Conservation (phyloP, 2,797 vertebrate species). For the Gymnoscopelus braueri region DNA sequence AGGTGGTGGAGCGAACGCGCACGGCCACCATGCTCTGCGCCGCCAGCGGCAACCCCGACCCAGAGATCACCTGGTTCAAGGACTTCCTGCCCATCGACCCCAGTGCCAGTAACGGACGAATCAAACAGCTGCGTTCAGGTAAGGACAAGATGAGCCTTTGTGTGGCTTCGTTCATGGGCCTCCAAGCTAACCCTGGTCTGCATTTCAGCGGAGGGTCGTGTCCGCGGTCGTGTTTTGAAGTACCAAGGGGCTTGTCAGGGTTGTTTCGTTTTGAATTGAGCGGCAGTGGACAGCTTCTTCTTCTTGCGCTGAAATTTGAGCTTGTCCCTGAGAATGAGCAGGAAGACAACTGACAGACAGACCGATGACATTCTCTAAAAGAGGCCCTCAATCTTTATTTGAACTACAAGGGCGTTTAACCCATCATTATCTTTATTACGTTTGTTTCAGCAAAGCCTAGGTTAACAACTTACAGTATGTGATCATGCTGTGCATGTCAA, state of each 20-base stretch:
- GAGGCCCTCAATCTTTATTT: no score
- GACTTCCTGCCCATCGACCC: slow-evolving; percentile 98
- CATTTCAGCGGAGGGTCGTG: not conserved
- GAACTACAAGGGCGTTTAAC: no score
- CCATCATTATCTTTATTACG: no score
- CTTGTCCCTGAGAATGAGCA: not conserved
- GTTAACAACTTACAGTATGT: no score
- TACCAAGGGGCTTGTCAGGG: no score
- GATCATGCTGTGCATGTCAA: no score
- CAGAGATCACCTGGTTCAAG: slow-evolving; percentile 99
- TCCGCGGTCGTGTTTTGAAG: no score
- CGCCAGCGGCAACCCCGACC: slow-evolving; percentile 96
- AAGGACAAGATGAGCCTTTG: slow-evolving; percentile 52
- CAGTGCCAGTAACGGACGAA: slow-evolving; percentile 91
- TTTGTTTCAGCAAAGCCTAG: no score
- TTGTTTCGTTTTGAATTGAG: not conserved
- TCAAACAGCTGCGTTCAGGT: slow-evolving; percentile 98
- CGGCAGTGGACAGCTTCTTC: not conserved
- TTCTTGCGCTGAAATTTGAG: not conserved
- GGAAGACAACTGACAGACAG: not conserved
- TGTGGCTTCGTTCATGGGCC: not conserved
- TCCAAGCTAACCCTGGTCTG: slow-evolving; percentile 1
- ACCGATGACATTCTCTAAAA: not conserved
- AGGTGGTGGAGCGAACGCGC: slow-evolving; percentile 95
- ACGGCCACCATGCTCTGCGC: slow-evolving; percentile 99